Conservation (phyloP, 2,113 vertebrate genomes). For the Arothron firmamentum region DNA sequence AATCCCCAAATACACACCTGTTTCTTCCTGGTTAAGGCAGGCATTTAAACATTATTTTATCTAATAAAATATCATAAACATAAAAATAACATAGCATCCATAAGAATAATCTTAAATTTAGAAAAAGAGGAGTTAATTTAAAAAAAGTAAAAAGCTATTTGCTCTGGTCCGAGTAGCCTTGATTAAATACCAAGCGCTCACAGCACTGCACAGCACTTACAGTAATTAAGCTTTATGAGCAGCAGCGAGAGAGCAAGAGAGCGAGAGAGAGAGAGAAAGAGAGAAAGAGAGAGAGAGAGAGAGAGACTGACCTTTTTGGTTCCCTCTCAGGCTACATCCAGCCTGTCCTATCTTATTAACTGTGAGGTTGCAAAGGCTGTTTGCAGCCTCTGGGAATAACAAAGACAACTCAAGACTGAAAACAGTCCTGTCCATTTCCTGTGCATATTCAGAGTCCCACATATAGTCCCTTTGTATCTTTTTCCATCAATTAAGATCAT, state of each 20-base stretch:
- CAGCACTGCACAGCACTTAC: background rate
- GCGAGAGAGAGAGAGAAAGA: background rate
- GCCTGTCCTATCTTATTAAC: slow-evolving; percentile 1
- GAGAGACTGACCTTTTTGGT: slow-evolving; percentile 7
- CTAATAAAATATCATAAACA: too few species aligned
- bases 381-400: background rate
- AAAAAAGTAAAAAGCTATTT: background rate
- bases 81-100: background rate
- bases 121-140: background rate
- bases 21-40: too few species aligned
- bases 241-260: too few species aligned
- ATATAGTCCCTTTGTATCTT: background rate
- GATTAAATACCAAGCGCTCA: background rate
- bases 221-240: background rate
- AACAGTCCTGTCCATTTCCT: background rate
- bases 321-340: slow-evolving; percentile 3
- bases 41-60: too few species aligned
- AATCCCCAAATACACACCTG: background rate
- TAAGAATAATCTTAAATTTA: too few species aligned
- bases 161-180: background rate
- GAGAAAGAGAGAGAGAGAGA: background rate
- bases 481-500: too few species aligned
- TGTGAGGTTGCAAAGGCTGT: background rate
- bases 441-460: background rate
- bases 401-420: background rate